Conservation (phyloP, 2,888 invertebrate genomes). For the Salticus scenicus region DNA sequence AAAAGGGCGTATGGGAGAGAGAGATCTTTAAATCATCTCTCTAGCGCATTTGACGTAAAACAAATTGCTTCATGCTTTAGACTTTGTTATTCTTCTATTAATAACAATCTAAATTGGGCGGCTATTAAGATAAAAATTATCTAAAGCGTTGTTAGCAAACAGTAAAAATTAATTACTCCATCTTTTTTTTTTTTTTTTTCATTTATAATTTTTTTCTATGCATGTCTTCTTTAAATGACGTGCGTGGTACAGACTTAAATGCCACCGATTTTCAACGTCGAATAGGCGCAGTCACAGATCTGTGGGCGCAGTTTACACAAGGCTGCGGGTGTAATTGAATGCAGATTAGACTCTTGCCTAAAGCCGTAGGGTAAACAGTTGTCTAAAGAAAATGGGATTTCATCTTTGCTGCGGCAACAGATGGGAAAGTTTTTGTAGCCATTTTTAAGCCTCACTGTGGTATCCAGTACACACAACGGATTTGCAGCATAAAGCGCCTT, state of each 20-base stretch:
- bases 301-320: constrained; percentile 68
- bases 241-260: constrained; percentile 47
- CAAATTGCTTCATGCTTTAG: no score
- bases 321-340: constrained; percentile 61
- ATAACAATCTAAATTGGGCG: no score
- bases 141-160: background rate
- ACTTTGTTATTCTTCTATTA: no score
- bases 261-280: constrained; percentile 2
- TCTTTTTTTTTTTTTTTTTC: background rate
- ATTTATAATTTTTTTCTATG: no score
- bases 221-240: background rate
- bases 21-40: no score
- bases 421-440: constrained; percentile 66
- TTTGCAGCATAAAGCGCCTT: constrained; percentile 61
- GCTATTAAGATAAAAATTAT: no score
- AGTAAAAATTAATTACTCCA: background rate
- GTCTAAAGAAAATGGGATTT: constrained; percentile 66
- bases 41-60: no score
- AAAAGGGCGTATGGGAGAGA: no score
- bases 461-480: constrained; percentile 25
- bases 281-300: no score
- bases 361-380: constrained; percentile 67
- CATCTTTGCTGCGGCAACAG: constrained; percentile 50
- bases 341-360: constrained; percentile 56
- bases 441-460: constrained; percentile 52